phyloP scores from a whole-genome alignment of 2,888 invertebrate species.

The Nomada hirtipes region DNA sequence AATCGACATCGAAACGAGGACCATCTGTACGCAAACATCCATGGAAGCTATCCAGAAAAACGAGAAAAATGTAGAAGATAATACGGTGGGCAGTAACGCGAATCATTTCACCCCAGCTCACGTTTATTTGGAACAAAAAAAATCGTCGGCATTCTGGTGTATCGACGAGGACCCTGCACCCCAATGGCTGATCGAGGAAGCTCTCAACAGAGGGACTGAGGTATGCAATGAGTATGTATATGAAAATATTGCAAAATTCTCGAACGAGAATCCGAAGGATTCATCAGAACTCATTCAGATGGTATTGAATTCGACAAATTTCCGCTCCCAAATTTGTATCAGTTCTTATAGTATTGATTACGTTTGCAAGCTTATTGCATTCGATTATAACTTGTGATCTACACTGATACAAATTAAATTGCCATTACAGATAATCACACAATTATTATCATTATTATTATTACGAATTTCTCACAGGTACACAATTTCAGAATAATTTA shows the following conservation, averaged over 20 bases:
- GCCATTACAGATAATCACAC: neutral
- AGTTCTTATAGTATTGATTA: neutral
- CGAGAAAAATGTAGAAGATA: neutral
- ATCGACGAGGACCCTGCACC: conserved; percentile 67
- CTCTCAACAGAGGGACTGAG: conserved; percentile 61
- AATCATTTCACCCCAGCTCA: neutral
- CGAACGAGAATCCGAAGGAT: conserved; percentile 2
- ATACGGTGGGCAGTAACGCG: neutral
- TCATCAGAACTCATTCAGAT: neutral
- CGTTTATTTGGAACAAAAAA: conserved; percentile 32
- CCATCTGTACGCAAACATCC: conserved; percentile 39
- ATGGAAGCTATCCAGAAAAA: neutral
- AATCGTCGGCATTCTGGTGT: conserved; percentile 47
- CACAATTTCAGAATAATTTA: no score
- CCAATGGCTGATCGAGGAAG: conserved; percentile 72
- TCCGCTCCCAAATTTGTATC: neutral
- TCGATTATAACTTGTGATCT: no score
- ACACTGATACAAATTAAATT: neutral
- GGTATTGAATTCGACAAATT: neutral
- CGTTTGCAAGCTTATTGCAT: neutral
- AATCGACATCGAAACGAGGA: conserved; percentile 8
- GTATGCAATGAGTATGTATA: conserved; percentile 51
- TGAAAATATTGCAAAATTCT: conserved; percentile 24
- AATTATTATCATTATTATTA: no score
- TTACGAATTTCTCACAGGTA: no score